Evolutionary conservation across 2,113 vertebrate species (phyloP).

Genomic region (Varanus komodoensis): DNA sequence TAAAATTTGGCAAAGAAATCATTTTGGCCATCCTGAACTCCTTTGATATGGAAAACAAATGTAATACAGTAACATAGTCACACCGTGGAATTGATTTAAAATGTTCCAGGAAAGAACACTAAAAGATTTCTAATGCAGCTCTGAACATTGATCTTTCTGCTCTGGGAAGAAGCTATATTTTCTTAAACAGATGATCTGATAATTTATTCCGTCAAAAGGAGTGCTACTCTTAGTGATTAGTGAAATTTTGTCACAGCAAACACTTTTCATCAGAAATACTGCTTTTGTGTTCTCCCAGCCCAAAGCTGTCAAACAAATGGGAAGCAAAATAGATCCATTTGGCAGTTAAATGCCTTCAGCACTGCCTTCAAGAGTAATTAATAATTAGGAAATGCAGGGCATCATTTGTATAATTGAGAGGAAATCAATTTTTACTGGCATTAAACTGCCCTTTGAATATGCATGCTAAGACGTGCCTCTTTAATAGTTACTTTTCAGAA

Average conservation of each 20-base stretch:
- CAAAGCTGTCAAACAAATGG: slow-evolving; percentile 54
- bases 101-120: not conserved
- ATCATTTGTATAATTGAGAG: slow-evolving; percentile 43
- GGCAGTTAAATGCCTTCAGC: slow-evolving; percentile 38
- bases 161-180: not conserved
- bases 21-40: not conserved
- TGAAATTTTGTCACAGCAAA: slow-evolving; percentile 36
- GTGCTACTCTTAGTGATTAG: not conserved
- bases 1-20: not conserved
- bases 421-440: slow-evolving; percentile 27
- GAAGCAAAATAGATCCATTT: slow-evolving; percentile 53
- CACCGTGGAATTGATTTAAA: not conserved
- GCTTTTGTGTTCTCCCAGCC: slow-evolving; percentile 38
- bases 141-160: not conserved
- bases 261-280: slow-evolving; percentile 43
- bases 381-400: slow-evolving; percentile 38
- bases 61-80: not conserved
- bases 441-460: slow-evolving; percentile 44
- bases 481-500: slow-evolving; percentile 32
- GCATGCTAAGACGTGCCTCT: slow-evolving; percentile 18
- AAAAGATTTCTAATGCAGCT: not conserved
- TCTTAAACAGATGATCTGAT: not conserved
- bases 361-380: slow-evolving; percentile 41
- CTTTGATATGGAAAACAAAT: not conserved
- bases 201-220: slow-evolving; percentile 35